Conservation (phyloP, 1,140 invertebrate genomes). For the Plodia interpunctella region DNA sequence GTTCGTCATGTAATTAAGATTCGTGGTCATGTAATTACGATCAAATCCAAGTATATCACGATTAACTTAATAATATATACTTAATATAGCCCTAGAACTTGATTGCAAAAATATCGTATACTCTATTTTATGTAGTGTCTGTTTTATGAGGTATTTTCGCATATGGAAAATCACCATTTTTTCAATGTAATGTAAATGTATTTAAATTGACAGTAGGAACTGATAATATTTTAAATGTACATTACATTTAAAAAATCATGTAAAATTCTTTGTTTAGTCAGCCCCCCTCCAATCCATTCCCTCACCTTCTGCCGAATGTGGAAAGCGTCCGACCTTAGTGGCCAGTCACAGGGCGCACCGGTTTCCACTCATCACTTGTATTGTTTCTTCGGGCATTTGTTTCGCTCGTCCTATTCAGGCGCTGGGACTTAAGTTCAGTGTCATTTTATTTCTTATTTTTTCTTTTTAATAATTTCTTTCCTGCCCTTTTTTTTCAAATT, state of each 20-base stretch:
- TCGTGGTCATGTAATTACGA: neutral
- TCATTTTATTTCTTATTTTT: slow-evolving; percentile 16
- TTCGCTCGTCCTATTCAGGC: slow-evolving; percentile 7
- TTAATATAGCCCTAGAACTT: no score
- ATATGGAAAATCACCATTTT: no score
- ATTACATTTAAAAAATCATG: neutral
- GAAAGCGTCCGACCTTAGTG: slow-evolving; percentile 24
- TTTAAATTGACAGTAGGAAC: no score
- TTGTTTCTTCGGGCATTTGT: slow-evolving; percentile 23
- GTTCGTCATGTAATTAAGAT: neutral
- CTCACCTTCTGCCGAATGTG: slow-evolving; percentile 16
- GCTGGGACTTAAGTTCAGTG: slow-evolving; percentile 25
- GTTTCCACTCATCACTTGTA: slow-evolving; percentile 35
- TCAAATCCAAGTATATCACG: no score
- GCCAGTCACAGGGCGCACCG: slow-evolving; percentile 46
- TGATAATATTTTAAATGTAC: no score
- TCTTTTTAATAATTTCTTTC: slow-evolving; percentile 15
- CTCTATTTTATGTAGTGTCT: no score
- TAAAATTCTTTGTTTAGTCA: slow-evolving; percentile 17
- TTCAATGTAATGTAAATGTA: no score
- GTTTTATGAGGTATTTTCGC: no score
- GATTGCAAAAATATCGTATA: no score
- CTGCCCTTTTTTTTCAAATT: neutral
- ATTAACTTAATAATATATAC: no score
- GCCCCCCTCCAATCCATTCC: slow-evolving; percentile 22